Percentiles rank a stretch among this genome's conserved stretches.
Conservation (phyloP, 2,797 vertebrate species). For the Chromobotia macracanthus region DNA sequence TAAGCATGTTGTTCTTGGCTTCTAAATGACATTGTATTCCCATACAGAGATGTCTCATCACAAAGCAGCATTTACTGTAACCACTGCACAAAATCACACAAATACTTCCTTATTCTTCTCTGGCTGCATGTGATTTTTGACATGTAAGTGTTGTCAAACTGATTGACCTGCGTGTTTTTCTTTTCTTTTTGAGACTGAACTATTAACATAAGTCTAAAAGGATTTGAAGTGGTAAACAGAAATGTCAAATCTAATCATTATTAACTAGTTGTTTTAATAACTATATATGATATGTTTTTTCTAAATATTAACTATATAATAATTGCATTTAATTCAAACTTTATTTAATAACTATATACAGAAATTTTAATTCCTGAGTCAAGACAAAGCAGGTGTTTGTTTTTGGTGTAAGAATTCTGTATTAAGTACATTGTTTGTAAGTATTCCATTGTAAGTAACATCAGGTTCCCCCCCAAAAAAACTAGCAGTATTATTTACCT, state of each 20-base stretch:
- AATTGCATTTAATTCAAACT: too few species aligned
- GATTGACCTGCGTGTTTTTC: slow-evolving; percentile 34
- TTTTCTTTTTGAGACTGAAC: not conserved
- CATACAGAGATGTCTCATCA: not conserved
- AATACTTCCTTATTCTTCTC: not conserved
- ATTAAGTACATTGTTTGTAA: not conserved
- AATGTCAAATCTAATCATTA: not conserved
- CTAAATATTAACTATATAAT: too few species aligned
- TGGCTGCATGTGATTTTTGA: not conserved
- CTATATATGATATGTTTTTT: not conserved
- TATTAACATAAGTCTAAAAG: not conserved
- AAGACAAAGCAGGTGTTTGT: not conserved
- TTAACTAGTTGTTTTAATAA: too few species aligned
- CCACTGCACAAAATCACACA: not conserved
- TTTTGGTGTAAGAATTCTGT: not conserved
- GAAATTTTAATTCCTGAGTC: not conserved
- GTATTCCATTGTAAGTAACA: not conserved
- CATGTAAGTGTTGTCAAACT: slow-evolving; percentile 47
- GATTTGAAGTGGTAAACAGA: not conserved
- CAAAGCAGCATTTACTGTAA: not conserved
- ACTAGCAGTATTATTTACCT: not conserved
- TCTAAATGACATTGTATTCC: not conserved
- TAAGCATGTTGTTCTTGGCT: too few species aligned
- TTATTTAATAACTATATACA: not conserved
- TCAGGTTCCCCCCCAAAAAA: not conserved